A percentile compares a stretch with the other conserved stretches of the same genome.
Conservation (phyloP, 2,888 invertebrate genomes). For the Strigamia maritima region DNA sequence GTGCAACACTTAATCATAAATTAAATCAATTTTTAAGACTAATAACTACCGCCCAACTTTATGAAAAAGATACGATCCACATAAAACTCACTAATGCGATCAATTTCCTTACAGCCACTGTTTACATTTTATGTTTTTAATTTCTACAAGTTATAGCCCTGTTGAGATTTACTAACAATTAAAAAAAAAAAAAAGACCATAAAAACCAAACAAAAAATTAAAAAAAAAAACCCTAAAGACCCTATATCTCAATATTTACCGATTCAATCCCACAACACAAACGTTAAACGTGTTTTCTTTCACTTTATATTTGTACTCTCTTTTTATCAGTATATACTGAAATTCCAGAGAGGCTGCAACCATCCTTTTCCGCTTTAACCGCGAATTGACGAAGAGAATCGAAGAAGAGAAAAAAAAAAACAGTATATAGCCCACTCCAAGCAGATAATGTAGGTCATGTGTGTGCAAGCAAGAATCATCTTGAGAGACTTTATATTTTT, state of each 20-base stretch:
- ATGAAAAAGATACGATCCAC: neutral
- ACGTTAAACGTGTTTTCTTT: neutral
- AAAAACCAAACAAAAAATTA: neutral
- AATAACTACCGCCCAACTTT: neutral
- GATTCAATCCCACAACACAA: neutral
- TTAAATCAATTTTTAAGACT: neutral
- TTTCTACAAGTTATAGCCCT: neutral
- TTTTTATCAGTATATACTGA: neutral
- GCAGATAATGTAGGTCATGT: neutral
- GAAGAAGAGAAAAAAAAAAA: neutral
- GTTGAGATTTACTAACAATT: neutral
- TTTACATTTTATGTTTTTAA: conserved; percentile 27
- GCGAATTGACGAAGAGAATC: neutral
- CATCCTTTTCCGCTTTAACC: neutral
- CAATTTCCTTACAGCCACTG: neutral
- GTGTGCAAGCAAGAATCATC: conserved; percentile 20
- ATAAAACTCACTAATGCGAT: conserved; percentile 1
- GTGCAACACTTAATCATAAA: neutral
- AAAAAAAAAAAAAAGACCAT: neutral
- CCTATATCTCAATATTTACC: conserved; percentile 4
- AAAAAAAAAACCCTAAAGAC: neutral
- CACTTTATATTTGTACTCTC: neutral
- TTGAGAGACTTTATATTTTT: conserved; percentile 11
- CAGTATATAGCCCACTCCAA: neutral
- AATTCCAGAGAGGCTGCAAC: neutral